Base-by-base conservation (phyloP, 2,113 vertebrate species). In the Formicarius rufipectus region DNA sequence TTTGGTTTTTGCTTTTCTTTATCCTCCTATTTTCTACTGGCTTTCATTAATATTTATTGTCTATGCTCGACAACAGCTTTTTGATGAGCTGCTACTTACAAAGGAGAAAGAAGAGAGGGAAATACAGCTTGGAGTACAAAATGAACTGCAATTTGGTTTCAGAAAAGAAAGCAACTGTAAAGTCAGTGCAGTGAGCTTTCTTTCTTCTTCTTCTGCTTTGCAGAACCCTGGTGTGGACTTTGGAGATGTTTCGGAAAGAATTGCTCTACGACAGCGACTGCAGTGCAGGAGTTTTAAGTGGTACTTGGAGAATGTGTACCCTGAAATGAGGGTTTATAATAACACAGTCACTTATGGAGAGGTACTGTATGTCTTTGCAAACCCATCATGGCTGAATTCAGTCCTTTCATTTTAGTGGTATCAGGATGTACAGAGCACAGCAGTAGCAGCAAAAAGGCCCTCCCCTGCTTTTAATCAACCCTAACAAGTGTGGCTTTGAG, bases 141-240 rank as follows among this genome's bases (percentile, higher is more conserved):
- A 87, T 58, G 64, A 92, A 66, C 47, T 76, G 49, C 50, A 52
- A 15, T 52, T 82, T 42, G 50, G 59, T 69, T 93, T 95, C 64
- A 63, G 58, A 49, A 53, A 77, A 53, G 63, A 84, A 39, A 83
- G 50, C 33, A 84, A 47, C n/a, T 1, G 4, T 69, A 39, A 90
- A 96, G 12, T 30, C 85, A 55, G 49, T 12, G 63, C 84, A 81
- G 49, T 88, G 77, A 87, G 59, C 87, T 85, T 69, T 95, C 72
- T 86, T 33, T 55, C 18, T 83, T 79, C 6, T 5, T 40, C 71
- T 75, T 58, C 21, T 77, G 40, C 67, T 93, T 83, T 37, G 27
- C 97, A 99, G 99, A 99, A 99, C 97, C 99, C 99, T 0, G 99
- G 99, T 3, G 99, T 99, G 77, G 99, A 99, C 98, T 99, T 99